phyloP scores from a whole-genome alignment of 2,113 vertebrate species.

The Amphilophus citrinellus region DNA sequence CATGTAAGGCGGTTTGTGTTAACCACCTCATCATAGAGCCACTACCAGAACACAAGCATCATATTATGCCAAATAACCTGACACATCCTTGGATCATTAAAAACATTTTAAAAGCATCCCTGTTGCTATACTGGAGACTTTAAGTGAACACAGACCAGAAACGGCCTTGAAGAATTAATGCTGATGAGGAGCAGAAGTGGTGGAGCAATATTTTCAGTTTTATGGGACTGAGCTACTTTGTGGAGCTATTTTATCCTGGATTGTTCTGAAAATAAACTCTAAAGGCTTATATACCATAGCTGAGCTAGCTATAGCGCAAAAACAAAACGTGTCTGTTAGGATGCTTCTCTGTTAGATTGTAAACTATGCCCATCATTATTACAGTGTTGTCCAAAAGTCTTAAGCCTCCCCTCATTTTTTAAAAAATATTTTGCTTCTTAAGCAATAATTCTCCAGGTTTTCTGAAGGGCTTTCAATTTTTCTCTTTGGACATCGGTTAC shows the following conservation, averaged over 20 bases:
- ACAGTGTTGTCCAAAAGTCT: background rate
- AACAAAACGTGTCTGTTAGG: background rate
- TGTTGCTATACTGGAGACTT: background rate
- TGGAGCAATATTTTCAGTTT: background rate
- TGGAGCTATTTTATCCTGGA: background rate
- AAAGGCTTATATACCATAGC: background rate
- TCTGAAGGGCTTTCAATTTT: background rate
- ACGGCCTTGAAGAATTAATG: background rate
- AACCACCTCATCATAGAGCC: background rate
- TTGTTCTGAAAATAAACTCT: background rate
- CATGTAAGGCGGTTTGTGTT: background rate
- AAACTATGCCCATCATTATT: background rate
- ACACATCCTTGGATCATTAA: background rate
- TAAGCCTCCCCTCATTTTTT: too few relatives aligned
- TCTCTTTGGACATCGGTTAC: background rate
- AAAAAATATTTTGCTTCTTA: background rate
- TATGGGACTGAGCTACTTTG: background rate
- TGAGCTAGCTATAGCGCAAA: background rate
- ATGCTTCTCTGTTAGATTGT: background rate
- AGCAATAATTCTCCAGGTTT: background rate
- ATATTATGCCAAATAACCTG: background rate
- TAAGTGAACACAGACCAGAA: background rate
- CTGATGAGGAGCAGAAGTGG: background rate
- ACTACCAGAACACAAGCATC: background rate
- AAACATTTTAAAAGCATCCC: background rate